A percentile compares a stretch with the other conserved stretches of the same genome.
Evolutionary conservation across 2,797 vertebrate species (phyloP).

Genomic region (Rhynchonycteris naso): DNA sequence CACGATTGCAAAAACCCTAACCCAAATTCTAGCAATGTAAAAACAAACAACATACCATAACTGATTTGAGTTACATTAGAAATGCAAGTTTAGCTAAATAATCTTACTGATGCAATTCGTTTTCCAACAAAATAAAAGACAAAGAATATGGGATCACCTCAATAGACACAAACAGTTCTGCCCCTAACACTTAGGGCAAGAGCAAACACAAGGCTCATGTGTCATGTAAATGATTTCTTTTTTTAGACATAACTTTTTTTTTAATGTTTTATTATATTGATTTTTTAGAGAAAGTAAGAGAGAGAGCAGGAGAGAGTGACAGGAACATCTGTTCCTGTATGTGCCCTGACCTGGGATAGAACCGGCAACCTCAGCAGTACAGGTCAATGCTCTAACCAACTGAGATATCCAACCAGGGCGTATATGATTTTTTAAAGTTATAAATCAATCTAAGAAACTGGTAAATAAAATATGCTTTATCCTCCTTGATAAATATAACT

Average conservation of each 20-base stretch:
- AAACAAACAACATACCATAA: neutral
- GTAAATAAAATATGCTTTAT: neutral
- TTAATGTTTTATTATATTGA: too few relatives aligned
- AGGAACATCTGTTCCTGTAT: too few relatives aligned
- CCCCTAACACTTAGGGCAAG: neutral
- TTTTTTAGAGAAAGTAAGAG: too few relatives aligned
- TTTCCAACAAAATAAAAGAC: neutral
- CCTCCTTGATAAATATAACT: neutral
- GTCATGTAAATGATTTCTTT: neutral
- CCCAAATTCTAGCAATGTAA: neutral
- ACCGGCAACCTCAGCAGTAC: too few relatives aligned
- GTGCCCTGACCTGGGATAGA: too few relatives aligned
- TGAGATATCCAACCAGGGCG: too few relatives aligned
- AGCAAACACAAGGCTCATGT: neutral
- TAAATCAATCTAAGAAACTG: neutral
- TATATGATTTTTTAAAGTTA: neutral
- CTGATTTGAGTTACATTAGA: neutral
- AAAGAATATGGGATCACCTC: neutral
- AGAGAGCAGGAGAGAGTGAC: too few relatives aligned
- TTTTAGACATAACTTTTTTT: too few relatives aligned
- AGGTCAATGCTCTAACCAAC: too few relatives aligned
- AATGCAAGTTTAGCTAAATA: neutral
- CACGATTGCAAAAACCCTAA: neutral
- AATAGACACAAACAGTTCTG: neutral
- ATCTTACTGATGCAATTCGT: neutral